Evolutionary conservation across 2,797 vertebrate species (phyloP), one percentile per base, ranked within the genome.

Genomic region (Tragelaphus eurycerus): DNA sequence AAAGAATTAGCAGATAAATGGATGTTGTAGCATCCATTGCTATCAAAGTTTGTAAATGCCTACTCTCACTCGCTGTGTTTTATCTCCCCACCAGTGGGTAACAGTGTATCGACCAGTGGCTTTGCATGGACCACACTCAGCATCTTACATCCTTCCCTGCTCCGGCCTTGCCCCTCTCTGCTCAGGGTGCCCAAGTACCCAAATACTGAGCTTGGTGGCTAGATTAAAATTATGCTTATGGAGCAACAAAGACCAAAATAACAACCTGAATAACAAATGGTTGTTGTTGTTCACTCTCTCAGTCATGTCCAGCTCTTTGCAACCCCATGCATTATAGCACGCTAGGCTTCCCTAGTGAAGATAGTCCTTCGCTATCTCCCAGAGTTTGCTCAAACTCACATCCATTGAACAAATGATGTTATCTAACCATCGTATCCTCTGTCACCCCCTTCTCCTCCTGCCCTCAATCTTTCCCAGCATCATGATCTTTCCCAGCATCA

Each of bases 231-330:
- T 52, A 46, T 29, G 29, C 25, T 93, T 97, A 71, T 29, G 10
- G n/a, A 93, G 21, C 7, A 87, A 34, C 15, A 91, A 84, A 91
- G 34, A 92, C 13, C 46, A 14, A 95, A 92, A 89, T 12, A 50
- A 71, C 4, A 23, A 31, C 6, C 29, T 90, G 78, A 95, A 81
- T 6, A 86, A 27, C 16, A 21, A 90, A 50, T 21, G 48, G 4
- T 64, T 64, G 17, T 21, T 13, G 1, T 71, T 74, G 38, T 43
- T 43, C 71, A 74, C 11, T 8, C 71, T 43, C 12, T 74, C 34
- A 25, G 21, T 74, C 38, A 74, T 4, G 11, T 74, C 67, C 67
- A 7, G 25, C 34, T 74, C 38, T 74, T 74, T 43, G 23, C 38
- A 43, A 14, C 71, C 12, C 71, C 38, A 2, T 43, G 71, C 3